A percentile compares a stretch with the other conserved stretches of the same genome.
phyloP scores from a whole-genome alignment of 53 echinoderm and acorn worm genomes.

The Stichopus horrens region DNA sequence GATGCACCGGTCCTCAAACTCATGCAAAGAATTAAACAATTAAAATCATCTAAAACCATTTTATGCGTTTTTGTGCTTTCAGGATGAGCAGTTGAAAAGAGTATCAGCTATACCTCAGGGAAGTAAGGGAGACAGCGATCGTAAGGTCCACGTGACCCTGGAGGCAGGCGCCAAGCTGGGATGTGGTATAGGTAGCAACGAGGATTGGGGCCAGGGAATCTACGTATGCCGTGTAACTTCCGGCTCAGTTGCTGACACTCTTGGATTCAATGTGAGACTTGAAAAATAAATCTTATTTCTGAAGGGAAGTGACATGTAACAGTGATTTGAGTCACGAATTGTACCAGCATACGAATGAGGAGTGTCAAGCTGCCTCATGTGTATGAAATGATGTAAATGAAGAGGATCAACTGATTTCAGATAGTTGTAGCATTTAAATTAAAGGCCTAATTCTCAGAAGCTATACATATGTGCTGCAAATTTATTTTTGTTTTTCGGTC shows the following conservation, averaged over 20 bases:
- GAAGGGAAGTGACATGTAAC: not conserved
- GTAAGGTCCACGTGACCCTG: slow-evolving; percentile 79
- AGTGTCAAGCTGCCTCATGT: no score
- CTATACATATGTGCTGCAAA: no score
- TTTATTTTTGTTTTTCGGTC: no score
- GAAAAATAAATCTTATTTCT: not conserved
- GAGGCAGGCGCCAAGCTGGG: slow-evolving; percentile 79
- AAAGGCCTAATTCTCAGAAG: no score
- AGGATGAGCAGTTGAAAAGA: slow-evolving; percentile 37
- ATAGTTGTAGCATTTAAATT: no score
- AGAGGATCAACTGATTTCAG: no score
- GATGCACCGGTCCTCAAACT: no score
- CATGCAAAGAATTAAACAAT: no score
- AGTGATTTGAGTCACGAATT: no score
- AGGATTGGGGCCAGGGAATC: slow-evolving; percentile 69
- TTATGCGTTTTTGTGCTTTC: not conserved
- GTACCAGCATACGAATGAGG: no score
- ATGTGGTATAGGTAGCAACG: slow-evolving; percentile 81
- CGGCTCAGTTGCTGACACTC: slow-evolving; percentile 71
- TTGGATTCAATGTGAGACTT: slow-evolving; percentile 78
- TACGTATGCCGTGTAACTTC: slow-evolving; percentile 70
- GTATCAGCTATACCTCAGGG: slow-evolving; percentile 19
- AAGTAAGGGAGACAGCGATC: slow-evolving; percentile 38
- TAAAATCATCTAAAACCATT: no score
- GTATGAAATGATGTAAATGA: no score